Conservation (phyloP, 2,113 vertebrate species). For the Delphinapterus leucas region DNA sequence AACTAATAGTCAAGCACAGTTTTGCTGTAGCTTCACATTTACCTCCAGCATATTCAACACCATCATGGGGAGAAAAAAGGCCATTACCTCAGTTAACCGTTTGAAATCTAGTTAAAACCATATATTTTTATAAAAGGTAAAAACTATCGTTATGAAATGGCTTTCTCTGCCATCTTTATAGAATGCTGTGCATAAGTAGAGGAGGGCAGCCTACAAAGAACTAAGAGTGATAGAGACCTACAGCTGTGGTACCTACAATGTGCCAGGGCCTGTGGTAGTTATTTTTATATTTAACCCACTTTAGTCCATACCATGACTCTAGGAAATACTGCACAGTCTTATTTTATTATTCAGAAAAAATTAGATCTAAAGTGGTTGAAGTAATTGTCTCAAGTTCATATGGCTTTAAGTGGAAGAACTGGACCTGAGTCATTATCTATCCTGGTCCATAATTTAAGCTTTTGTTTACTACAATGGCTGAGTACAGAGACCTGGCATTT, state of each 20-base stretch:
- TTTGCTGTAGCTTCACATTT: neutral
- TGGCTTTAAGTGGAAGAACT: neutral
- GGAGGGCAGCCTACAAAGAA: too few relatives aligned
- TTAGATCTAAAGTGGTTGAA: neutral
- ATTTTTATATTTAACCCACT: neutral
- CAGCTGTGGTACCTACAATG: neutral
- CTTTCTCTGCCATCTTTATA: too few relatives aligned
- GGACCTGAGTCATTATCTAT: neutral
- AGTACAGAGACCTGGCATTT: neutral
- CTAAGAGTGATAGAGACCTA: neutral
- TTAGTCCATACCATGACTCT: neutral
- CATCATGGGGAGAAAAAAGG: neutral
- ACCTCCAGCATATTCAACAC: neutral
- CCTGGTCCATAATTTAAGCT: neutral
- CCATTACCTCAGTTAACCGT: neutral
- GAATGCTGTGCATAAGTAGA: accelerated
- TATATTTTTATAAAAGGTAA: neutral
- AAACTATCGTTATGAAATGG: neutral
- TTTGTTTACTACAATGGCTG: neutral
- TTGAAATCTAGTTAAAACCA: neutral
- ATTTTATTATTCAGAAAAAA: neutral
- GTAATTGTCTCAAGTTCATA: neutral
- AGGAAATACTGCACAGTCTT: neutral
- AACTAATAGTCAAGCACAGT: neutral
- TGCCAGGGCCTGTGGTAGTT: neutral